Conservation (phyloP, 1,140 invertebrate genomes). For the Papilio dardanus region DNA sequence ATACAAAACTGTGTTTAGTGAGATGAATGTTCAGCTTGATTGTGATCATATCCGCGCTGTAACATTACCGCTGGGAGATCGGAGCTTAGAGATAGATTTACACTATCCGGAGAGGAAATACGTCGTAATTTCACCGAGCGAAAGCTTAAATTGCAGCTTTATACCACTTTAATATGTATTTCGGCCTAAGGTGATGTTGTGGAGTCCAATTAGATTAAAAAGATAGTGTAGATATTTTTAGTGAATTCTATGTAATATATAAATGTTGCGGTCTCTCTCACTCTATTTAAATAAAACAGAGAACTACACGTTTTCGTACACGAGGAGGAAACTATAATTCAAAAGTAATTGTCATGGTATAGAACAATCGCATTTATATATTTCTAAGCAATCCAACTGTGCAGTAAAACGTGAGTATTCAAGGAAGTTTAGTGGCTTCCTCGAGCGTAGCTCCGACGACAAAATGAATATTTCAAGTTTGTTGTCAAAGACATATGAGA, state of each 20-base stretch:
- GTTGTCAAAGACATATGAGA: constrained; percentile 24
- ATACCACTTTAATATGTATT: background rate
- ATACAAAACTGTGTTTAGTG: too few species aligned
- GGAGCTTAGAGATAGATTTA: constrained; percentile 5
- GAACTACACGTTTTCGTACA: too few species aligned
- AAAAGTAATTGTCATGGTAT: background rate
- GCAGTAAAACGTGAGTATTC: background rate
- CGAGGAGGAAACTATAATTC: background rate
- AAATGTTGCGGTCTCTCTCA: background rate
- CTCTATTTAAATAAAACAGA: too few species aligned
- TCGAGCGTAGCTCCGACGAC: background rate
- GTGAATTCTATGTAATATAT: background rate
- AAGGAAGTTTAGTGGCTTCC: constrained; percentile 10
- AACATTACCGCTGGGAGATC: constrained; percentile 1
- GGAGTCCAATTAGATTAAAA: background rate
- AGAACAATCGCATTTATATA: background rate
- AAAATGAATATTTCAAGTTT: constrained; percentile 27
- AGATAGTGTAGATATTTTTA: background rate
- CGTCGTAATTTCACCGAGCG: background rate
- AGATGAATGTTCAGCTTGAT: constrained; percentile 16
- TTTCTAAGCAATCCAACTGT: constrained; percentile 1
- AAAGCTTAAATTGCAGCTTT: background rate
- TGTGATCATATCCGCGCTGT: background rate
- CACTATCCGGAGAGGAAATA: background rate
- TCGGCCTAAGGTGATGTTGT: background rate